Base-by-base conservation (phyloP, 2,113 vertebrate species). In the Hippoglossus stenolepis region DNA sequence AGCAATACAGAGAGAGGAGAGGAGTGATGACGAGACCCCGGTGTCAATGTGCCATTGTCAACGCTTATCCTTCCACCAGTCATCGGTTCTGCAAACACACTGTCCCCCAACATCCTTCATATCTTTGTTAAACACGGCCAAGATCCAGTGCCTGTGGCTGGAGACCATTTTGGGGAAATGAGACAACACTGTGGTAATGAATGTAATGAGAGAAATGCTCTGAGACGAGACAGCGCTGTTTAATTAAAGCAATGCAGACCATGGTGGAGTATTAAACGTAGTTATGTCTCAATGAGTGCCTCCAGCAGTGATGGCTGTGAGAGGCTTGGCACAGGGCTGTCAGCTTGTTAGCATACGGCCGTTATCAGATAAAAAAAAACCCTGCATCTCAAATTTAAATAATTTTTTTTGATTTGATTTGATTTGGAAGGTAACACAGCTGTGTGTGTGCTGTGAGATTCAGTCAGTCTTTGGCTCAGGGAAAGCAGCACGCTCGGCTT, bases 191-290 rank as follows among this genome's bases (percentile, higher is more conserved):
- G 47, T 70, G 74, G 72, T 70, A 75, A 85, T 87, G 67, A 89
- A 66, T 43, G 69, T 63, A 88, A 82, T 56, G 81, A 85, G 67
- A 80, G 67, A 43, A 83, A 77, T 57, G 71, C 73, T 73, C 49
- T 64, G 65, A 77, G 58, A 79, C 70, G 67, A 72, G 65, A 75
- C 82, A 72, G 75, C 64, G 56, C 65, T 21, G 77, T 86, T 88
- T 91, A 85, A 87, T 89, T 84, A 91, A 84, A 80, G 72, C 82
- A 38, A 21, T 23, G 63, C 38, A 23, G 68, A 77, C 73, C 85
- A 70, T 35, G 20, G 79, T 76, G 77, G 65, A 72, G 63, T 63
- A 75, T 79, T 80, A 79, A 78, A 82, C 61, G 11, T 53, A 68
- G 78, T 73, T 73, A 14, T 74, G 68, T 85, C 70, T 20, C 20